phyloP scores from a whole-genome alignment of 1,140 invertebrate species.

The Phthorimaea operculella region DNA sequence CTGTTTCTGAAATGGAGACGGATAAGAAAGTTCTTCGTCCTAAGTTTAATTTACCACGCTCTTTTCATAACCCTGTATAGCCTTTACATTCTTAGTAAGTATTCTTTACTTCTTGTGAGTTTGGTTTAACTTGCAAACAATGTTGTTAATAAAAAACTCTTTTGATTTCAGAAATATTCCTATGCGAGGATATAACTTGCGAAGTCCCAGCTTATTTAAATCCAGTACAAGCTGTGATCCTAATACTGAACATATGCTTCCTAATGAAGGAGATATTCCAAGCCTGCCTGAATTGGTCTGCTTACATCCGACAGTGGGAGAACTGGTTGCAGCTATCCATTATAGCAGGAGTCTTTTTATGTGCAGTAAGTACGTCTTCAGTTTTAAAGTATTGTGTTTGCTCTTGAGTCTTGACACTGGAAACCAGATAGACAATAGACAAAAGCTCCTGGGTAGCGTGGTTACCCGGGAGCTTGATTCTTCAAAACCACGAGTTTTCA shows the following conservation, averaged over 20 bases:
- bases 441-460: too few species aligned
- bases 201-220: slow-evolving; percentile 60
- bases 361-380: slow-evolving; percentile 59
- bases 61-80: slow-evolving; percentile 81
- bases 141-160: neutral
- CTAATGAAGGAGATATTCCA: slow-evolving; percentile 79
- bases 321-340: slow-evolving; percentile 86
- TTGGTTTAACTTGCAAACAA: neutral
- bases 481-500: too few species aligned
- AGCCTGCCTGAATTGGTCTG: slow-evolving; percentile 72
- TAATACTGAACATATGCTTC: slow-evolving; percentile 72
- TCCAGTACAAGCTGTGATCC: slow-evolving; percentile 70
- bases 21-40: slow-evolving; percentile 85
- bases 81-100: slow-evolving; percentile 72
- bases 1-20: slow-evolving; percentile 83
- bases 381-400: neutral
- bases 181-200: slow-evolving; percentile 57
- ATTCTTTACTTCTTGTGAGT: slow-evolving; percentile 4
- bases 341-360: slow-evolving; percentile 74
- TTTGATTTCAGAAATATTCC: slow-evolving; percentile 48
- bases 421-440: too few species aligned
- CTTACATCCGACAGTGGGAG: slow-evolving; percentile 82
- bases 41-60: slow-evolving; percentile 82
- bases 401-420: neutral
- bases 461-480: too few species aligned